A percentile compares a stretch with the other conserved stretches of the same genome.
phyloP scores from a whole-genome alignment of 2,113 vertebrate species.

The Stegostoma tigrinum region DNA sequence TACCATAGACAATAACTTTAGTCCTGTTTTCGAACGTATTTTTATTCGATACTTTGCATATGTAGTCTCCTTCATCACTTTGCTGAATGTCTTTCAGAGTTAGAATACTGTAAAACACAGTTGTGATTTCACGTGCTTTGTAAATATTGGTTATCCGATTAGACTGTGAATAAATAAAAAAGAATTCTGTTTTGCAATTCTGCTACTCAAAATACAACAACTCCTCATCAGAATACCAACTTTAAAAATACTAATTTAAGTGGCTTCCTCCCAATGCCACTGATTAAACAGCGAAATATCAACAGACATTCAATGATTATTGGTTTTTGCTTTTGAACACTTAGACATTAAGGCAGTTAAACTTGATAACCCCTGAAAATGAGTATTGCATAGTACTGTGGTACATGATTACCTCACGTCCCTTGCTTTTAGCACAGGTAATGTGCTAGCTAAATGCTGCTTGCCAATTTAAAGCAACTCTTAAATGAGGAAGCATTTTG shows the following conservation, averaged over 20 bases:
- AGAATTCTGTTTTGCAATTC: background rate
- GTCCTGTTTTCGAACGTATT: slow-evolving; percentile 38
- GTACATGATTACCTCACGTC: background rate
- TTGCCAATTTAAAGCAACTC: background rate
- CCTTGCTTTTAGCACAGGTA: background rate
- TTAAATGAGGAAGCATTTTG: background rate
- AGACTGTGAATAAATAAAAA: slow-evolving; percentile 46
- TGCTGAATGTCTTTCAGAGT: slow-evolving; percentile 60
- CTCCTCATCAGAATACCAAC: background rate
- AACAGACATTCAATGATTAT: background rate
- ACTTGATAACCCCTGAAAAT: background rate
- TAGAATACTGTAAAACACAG: slow-evolving; percentile 42
- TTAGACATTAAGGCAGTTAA: background rate
- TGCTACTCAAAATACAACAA: background rate
- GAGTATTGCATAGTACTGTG: background rate
- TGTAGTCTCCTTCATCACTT: slow-evolving; percentile 63
- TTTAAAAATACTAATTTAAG: background rate
- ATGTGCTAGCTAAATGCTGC: background rate
- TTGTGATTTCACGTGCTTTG: background rate
- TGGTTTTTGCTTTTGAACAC: background rate
- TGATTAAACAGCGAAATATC: background rate
- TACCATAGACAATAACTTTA: slow-evolving; percentile 63
- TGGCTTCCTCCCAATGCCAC: background rate
- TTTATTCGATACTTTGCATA: slow-evolving; percentile 52
- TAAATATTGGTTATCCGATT: background rate